phyloP scores from a whole-genome alignment of 2,888 invertebrate genomes.

The Dermolepida albohirtum region DNA sequence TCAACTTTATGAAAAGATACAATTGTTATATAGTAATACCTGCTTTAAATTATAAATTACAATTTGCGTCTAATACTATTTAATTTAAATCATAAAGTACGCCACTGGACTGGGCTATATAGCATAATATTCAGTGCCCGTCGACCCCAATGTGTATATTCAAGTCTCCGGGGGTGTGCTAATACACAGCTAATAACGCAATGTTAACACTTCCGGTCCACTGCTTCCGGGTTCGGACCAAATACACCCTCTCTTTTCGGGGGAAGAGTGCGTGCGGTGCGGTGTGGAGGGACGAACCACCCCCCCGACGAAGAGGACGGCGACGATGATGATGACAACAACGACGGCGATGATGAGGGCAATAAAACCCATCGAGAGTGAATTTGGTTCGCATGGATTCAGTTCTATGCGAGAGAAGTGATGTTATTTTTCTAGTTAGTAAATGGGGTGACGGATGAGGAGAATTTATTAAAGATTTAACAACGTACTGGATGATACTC shows the following conservation, averaged over 20 bases:
- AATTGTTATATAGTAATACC: too few species aligned
- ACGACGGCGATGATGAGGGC: too few species aligned
- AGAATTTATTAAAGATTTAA: slow-evolving; percentile 19
- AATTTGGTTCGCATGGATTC: slow-evolving; percentile 15
- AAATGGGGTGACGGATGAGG: slow-evolving; percentile 22
- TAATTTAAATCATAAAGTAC: too few species aligned
- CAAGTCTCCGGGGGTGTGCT: slow-evolving; percentile 60
- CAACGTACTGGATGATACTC: not conserved
- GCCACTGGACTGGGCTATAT: too few species aligned
- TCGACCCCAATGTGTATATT: slow-evolving; percentile 53
- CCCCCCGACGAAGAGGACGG: not conserved
- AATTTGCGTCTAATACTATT: too few species aligned
- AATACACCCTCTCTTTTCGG: too few species aligned
- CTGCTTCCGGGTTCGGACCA: slow-evolving; percentile 43
- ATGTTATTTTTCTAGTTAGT: slow-evolving; percentile 19
- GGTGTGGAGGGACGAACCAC: not conserved
- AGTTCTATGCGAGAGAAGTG: slow-evolving; percentile 10
- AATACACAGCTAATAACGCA: slow-evolving; percentile 66
- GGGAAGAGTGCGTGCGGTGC: not conserved
- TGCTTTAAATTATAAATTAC: too few species aligned
- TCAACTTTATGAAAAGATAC: too few species aligned
- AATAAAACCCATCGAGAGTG: not conserved
- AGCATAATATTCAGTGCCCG: slow-evolving; percentile 9
- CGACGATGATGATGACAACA: too few species aligned
- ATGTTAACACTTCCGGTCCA: slow-evolving; percentile 67